Evolutionary conservation across 30 jellyfish, hydroid and myxozoan genomes (phyloP).

Genomic region (Cassiopea andromeda): DNA sequence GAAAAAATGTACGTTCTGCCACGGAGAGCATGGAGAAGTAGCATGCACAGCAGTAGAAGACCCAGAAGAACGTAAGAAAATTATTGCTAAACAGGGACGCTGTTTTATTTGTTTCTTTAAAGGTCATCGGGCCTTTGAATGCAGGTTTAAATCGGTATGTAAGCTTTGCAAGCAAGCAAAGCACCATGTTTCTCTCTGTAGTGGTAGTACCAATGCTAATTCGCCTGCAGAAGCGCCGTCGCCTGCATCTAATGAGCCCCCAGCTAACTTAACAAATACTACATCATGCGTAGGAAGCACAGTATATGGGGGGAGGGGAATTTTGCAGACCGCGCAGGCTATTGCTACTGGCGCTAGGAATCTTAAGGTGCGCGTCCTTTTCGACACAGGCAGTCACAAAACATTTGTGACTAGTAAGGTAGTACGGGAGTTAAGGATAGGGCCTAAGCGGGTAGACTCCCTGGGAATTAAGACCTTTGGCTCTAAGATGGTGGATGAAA

Average conservation of each 20-base stretch:
- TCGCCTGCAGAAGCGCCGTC: too few relatives aligned
- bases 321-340: slow-evolving; percentile 60
- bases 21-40: slow-evolving; percentile 31
- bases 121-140: slow-evolving; percentile 65
- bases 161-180: too few relatives aligned
- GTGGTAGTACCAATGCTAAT: too few relatives aligned
- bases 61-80: slow-evolving; percentile 41
- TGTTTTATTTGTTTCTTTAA: slow-evolving; percentile 20
- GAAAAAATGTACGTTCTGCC: slow-evolving; percentile 41
- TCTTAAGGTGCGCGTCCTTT: slow-evolving; percentile 40
- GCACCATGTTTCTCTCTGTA: too few relatives aligned
- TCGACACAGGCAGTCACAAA: slow-evolving; percentile 56
- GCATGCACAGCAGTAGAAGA: slow-evolving; percentile 4
- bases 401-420: slow-evolving; percentile 20
- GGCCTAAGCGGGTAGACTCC: slow-evolving; percentile 21
- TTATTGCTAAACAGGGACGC: slow-evolving; percentile 45
- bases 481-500: slow-evolving; percentile 29
- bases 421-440: slow-evolving; percentile 1
- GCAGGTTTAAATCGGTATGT: too few relatives aligned
- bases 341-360: slow-evolving; percentile 25
- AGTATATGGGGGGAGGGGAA: slow-evolving; percentile 57
- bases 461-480: slow-evolving; percentile 54
- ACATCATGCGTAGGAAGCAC: slow-evolving; percentile 44
- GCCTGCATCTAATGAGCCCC: too few relatives aligned
- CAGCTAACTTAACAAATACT: slow-evolving; percentile 4